These are phyloP conservation scores for Periophthalmus magnuspinnatus DNA, from an alignment of 2,797 vertebrate genomes.

Conservation along the genomic window DNA sequence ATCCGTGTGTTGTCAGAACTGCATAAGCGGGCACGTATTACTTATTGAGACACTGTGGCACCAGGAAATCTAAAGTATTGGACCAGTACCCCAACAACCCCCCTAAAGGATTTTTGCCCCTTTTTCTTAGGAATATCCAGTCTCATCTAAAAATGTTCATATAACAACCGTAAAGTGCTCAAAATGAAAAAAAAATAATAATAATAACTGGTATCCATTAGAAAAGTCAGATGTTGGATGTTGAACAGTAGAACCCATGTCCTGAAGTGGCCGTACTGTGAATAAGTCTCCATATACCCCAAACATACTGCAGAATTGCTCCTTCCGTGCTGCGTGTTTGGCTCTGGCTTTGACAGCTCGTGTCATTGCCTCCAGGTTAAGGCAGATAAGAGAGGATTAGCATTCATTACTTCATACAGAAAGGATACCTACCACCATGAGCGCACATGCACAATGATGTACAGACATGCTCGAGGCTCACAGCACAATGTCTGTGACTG, in stretches of 20 bases:
- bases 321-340: slow-evolving; percentile 42
- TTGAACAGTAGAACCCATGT: background rate
- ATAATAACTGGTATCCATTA: background rate
- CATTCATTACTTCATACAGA: slow-evolving; percentile 70
- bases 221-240: background rate
- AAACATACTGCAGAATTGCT: slow-evolving; percentile 18
- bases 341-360: slow-evolving; percentile 50
- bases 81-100: background rate
- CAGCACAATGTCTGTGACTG: slow-evolving; percentile 1
- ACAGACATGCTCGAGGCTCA: slow-evolving; percentile 5
- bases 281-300: background rate
- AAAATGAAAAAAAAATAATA: too few relatives aligned
- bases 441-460: slow-evolving; percentile 20
- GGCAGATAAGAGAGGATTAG: slow-evolving; percentile 76
- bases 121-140: too few relatives aligned
- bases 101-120: too few relatives aligned
- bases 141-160: too few relatives aligned
- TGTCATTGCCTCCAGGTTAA: slow-evolving; percentile 69
- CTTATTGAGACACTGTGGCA: slow-evolving; percentile 6
- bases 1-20: slow-evolving; percentile 13
- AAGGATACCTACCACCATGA: slow-evolving; percentile 44
- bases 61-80: slow-evolving; percentile 11
- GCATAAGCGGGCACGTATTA: slow-evolving; percentile 24
- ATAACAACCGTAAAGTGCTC: too few relatives aligned
- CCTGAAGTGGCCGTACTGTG: background rate